Percentiles rank a stretch among this genome's conserved stretches.
These are phyloP conservation scores for Prunella himalayana DNA, from an alignment of 2,113 vertebrate species.

Conservation along the genomic window DNA sequence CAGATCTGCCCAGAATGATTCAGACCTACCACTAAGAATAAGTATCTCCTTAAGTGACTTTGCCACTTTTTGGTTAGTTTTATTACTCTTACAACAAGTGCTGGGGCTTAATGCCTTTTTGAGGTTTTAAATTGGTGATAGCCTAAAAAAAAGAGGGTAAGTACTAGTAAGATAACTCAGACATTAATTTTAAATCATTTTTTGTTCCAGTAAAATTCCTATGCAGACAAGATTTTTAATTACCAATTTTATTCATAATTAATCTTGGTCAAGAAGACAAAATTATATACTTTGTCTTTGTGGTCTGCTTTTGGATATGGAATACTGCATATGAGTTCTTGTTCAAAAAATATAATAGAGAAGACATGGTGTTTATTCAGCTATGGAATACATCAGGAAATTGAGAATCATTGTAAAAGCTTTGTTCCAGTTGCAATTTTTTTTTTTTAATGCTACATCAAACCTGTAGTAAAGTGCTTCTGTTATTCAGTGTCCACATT, in stretches of 20 bases:
- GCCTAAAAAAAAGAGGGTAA: neutral
- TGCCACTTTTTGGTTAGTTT: neutral
- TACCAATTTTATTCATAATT: neutral
- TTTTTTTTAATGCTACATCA: neutral
- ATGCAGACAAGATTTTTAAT: neutral
- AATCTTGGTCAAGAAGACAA: neutral
- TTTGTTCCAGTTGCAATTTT: neutral
- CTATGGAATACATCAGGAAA: neutral
- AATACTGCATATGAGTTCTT: neutral
- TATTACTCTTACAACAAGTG: neutral
- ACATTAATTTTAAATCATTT: neutral
- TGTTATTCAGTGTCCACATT: neutral
- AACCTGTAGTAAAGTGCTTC: neutral
- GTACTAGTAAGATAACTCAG: neutral
- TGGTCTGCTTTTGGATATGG: neutral
- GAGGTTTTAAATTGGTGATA: neutral
- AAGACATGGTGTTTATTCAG: neutral
- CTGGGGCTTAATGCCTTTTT: neutral
- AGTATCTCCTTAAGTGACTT: neutral
- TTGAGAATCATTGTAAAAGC: neutral
- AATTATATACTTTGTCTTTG: neutral
- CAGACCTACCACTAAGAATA: neutral
- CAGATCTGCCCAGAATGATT: conserved; percentile 20
- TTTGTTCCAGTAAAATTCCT: neutral
- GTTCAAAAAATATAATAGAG: neutral